Percentiles rank a stretch among this genome's conserved stretches.
These are phyloP conservation scores for Peucedramus taeniatus DNA, from an alignment of 2,113 vertebrate species.

Conservation along the genomic window DNA sequence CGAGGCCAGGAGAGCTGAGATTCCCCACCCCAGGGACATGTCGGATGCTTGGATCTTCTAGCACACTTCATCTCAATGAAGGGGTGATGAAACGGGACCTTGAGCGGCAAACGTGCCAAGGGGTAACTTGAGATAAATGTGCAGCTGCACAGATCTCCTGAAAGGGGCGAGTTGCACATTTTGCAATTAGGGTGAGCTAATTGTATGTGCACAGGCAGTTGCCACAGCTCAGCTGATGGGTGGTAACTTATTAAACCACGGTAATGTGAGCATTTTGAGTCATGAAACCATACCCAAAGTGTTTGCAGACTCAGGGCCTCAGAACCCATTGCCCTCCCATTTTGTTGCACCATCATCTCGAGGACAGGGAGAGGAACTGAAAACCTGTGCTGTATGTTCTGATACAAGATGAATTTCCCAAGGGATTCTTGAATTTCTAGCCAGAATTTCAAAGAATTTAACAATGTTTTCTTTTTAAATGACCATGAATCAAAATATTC, in stretches of 20 bases:
- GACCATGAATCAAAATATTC: conserved; percentile 37
- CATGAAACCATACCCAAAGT: conserved; percentile 6
- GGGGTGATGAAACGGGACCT: neutral
- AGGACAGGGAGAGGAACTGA: neutral
- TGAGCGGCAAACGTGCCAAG: neutral
- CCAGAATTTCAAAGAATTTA: conserved; percentile 58
- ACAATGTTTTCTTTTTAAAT: conserved; percentile 58
- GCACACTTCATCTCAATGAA: neutral
- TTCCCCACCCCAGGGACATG: neutral
- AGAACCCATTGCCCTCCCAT: neutral
- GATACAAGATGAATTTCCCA: conserved; percentile 1
- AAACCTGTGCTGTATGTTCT: neutral
- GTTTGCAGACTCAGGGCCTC: conserved; percentile 7
- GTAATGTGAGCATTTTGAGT: conserved; percentile 25
- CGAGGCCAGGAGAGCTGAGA: accelerated
- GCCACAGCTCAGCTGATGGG: conserved; percentile 21
- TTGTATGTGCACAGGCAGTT: neutral
- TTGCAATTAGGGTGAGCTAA: conserved; percentile 40
- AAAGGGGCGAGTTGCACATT: neutral
- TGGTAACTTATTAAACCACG: conserved; percentile 30
- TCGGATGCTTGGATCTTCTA: neutral
- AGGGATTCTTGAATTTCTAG: conserved; percentile 43
- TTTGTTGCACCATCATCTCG: neutral
- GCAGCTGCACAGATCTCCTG: neutral
- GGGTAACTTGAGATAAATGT: neutral